A percentile compares a stretch with the other conserved stretches of the same genome.
Evolutionary conservation across 2,797 vertebrate genomes (phyloP).

Genomic region (Ispidina lecontei): DNA sequence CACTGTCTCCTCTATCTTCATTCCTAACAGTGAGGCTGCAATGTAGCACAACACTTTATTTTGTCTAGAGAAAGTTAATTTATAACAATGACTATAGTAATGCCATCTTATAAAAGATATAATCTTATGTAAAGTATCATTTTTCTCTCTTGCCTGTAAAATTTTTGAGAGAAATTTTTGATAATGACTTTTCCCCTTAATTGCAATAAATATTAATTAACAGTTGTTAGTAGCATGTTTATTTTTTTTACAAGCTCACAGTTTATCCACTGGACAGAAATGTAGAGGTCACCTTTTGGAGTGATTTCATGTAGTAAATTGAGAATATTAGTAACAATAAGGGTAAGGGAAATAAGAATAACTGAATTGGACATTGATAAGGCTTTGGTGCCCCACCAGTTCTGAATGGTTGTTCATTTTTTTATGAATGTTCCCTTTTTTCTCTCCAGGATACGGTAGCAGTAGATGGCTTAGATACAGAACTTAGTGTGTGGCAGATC

Average conservation of each 20-base stretch:
- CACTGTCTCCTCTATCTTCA: constrained; percentile 90
- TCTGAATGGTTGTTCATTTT: background rate
- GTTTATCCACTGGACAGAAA: background rate
- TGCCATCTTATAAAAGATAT: background rate
- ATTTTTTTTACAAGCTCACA: background rate
- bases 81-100: constrained; percentile 47
- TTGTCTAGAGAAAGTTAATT: constrained; percentile 76
- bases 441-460: background rate
- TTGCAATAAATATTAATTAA: background rate
- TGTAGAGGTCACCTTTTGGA: background rate
- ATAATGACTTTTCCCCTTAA: background rate
- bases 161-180: background rate
- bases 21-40: constrained; percentile 91
- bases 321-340: background rate
- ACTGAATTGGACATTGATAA: background rate
- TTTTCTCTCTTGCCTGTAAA: background rate
- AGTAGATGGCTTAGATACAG: background rate
- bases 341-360: background rate
- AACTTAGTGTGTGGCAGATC: background rate
- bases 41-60: constrained; percentile 81
- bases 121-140: background rate
- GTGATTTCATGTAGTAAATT: background rate
- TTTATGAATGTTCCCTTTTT: background rate
- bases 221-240: background rate
- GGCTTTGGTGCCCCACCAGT: background rate